Evolutionary conservation across 2,113 vertebrate genomes (phyloP).

Genomic region (Mugil cephalus): DNA sequence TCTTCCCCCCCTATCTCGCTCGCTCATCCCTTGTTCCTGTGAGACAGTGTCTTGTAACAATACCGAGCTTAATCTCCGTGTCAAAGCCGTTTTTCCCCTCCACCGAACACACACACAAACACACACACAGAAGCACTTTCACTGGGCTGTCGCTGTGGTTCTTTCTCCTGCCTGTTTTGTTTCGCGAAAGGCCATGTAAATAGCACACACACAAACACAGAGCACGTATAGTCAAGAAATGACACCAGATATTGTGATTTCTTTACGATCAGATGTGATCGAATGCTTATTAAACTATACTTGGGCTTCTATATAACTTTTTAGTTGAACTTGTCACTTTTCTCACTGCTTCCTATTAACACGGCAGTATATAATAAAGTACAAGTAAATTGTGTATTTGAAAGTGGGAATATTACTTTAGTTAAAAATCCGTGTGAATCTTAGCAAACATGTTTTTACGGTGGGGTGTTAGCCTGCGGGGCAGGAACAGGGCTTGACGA

Average conservation of each 20-base stretch:
- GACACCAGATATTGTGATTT: too few relatives aligned
- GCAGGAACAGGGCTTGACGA: not conserved
- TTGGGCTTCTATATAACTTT: too few relatives aligned
- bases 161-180: constrained; percentile 1
- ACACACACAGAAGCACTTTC: constrained; percentile 56
- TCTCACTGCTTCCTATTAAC: too few relatives aligned
- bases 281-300: too few relatives aligned
- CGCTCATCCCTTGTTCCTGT: constrained; percentile 88
- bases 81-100: constrained; percentile 99
- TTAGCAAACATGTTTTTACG: not conserved
- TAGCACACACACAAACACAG: not conserved
- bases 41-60: constrained; percentile 99
- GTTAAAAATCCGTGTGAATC: too few relatives aligned
- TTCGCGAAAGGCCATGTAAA: not conserved
- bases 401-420: too few relatives aligned
- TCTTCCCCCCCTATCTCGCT: constrained; percentile 51
- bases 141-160: constrained; percentile 22
- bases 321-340: too few relatives aligned
- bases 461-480: not conserved
- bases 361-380: too few relatives aligned
- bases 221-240: not conserved
- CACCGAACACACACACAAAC: constrained; percentile 85
- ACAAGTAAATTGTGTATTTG: too few relatives aligned
- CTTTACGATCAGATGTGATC: too few relatives aligned
- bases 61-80: constrained; percentile 98